Evolutionary conservation across 2,888 invertebrate species (phyloP), one percentile per base, ranked within the genome.

Genomic region (Cotesia congregata): DNA sequence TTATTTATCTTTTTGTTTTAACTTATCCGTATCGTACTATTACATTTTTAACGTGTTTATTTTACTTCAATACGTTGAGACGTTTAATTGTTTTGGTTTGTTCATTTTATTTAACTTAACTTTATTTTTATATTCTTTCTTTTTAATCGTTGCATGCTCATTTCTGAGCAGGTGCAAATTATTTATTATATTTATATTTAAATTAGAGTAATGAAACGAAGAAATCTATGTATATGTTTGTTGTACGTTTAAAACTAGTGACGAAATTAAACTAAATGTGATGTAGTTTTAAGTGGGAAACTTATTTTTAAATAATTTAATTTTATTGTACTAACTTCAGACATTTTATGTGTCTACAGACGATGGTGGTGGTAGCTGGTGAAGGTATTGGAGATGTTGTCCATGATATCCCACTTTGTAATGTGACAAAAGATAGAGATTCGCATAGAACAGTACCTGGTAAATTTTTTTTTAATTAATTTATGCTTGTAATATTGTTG

Each of bases 281-380:
- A 30, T 20, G 12, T 59, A 30, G 64, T 50, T 69, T 72, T n/a
- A 61, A 59, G 64, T 40, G n/a, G 61, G 40, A 59, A 71, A 72
- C 2, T 1, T 71, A 69, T 68, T 41, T 30, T 38, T 65, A 40
- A 50, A 71, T 40, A 30, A 20, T 61, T 50, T 60, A 5, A 15
- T 38, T 67, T 60, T 68, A 68, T 3, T 61, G 6, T 40, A 72
- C 38, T 39, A 61, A 40, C 17, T 15, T 39, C 9, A 50, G 50
- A 50, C 50, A 50, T 62, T 39, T 71, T 15, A 62, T 65, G 30
- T 70, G 20, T 60, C 67, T 67, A 20, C 64, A 81, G 80, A 79
- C 72, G 77, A 81, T 81, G 81, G 81, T 81, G 67, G 78, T 77
- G 30, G 79, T 77, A 65, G 76, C 79, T 74, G 73, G 77, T 38